Base-by-base conservation (phyloP, 2,888 invertebrate species). In the Melinaea menophilus region DNA sequence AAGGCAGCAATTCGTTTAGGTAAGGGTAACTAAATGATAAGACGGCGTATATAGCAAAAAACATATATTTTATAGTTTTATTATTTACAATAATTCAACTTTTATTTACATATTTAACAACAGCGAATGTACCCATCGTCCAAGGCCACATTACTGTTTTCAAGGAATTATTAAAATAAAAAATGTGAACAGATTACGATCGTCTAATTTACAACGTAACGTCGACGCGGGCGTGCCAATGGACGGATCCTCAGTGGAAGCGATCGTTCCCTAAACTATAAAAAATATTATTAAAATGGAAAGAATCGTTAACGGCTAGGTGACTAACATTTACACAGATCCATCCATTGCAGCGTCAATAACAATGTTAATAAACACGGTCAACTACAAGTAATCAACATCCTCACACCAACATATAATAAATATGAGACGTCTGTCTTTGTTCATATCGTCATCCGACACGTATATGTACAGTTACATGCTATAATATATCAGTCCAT, bases 61-160 rank as follows among this genome's bases (percentile, higher is more conserved):
- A 90, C 90, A 89, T 88, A 89, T 90, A 88, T 85, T 88, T 86
- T 84, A 85, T 87, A 87, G 77, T 86, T 86, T 87, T 83, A 86
- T 87, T 89, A 88, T 89, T 87, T 90, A 90, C 89, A 90, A 90
- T 88, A 88, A 81, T 87, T 88, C 82, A 90, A 90, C 89, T 88
- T 89, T 90, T 90, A 90, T 90, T 89, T 90, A 90, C 90, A 90
- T 89, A 88, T 90, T 68, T 84, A 89, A 90, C 89, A 90, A 86
- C 88, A 89, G 89, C 78, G 79, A 84, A 82, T 84, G 86, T 81
- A 80, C 79, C 81, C 76, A 75, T 75, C 69, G 71, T 68, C 67
- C 84, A 86, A 86, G 87, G 86, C 85, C 84, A 85, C 84, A 82
- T 79, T 74, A 85, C 89, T 88, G 89, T 88, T 79, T 70, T 31